Base-by-base conservation (phyloP, 2,113 vertebrate genomes). In the Sapayoa aenigma region DNA sequence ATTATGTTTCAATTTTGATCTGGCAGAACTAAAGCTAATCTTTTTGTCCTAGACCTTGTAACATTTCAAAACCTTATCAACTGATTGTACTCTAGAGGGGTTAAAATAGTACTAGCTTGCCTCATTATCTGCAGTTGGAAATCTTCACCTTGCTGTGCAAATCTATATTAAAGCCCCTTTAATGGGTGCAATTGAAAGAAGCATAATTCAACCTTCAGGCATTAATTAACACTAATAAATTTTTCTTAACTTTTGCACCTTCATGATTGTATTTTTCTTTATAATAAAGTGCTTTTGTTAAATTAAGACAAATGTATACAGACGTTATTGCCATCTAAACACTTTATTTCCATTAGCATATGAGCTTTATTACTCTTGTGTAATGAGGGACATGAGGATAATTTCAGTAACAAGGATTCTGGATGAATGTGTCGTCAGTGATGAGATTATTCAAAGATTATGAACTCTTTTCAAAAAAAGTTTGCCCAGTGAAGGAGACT, bases 41-140 rank as follows among this genome's bases (percentile, higher is more conserved):
- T 98, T 98, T 98, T 97, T 98, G 97, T 98, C 98, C 98, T 98
- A 98, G 98, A 98, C 97, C 97, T 98, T 97, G 98, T 98, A 98
- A 98, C 76, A 89, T 98, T 95, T 97, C 87, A 85, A 97, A 98
- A 97, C 94, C 97, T 96, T 95, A 97, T 93, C 93, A 97, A 95
- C 97, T 97, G 98, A 96, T 97, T 98, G 97, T 98, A 96, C 96
- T 97, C 97, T 94, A 97, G 97, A 97, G 97, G 97, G 97, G 97
- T 98, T 99, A 97, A 98, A 98, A 98, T 98, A 98, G 96, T 98
- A 98, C 98, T 98, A 95, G 96, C 97, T 97, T 97, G 97, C 97
- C 98, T 99, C 98, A 98, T 99, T 98, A 98, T 98, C 97, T 98
- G 89, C 63, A 87, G 97, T 98, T 98, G 96, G 98, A 97, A 95